Conservation (phyloP, 2,888 invertebrate genomes). For the Oithona nana region DNA sequence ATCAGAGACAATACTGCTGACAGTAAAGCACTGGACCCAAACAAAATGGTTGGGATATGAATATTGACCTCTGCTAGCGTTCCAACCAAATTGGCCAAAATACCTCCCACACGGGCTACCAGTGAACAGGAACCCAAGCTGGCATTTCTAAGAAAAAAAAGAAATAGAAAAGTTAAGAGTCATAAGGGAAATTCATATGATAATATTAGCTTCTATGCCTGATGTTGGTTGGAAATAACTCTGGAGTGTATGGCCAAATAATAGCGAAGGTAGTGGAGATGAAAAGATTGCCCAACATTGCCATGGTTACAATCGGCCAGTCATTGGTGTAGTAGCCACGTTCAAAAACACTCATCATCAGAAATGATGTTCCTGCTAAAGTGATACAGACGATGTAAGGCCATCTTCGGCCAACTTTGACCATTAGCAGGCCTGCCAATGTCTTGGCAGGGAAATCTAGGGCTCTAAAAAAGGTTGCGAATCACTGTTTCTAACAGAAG, state of each 20-base stretch:
- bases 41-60: not conserved
- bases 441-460: constrained; percentile 12
- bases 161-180: not conserved
- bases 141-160: not conserved
- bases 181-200: not conserved
- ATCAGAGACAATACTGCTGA: not conserved
- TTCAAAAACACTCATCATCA: not conserved
- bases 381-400: not conserved
- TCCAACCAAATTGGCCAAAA: not conserved
- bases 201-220: not conserved
- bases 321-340: not conserved
- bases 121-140: not conserved
- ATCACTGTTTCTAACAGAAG: not conserved
- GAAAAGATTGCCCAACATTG: constrained; percentile 1
- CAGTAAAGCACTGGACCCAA: not conserved
- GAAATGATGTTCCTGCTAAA: not conserved
- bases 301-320: not conserved
- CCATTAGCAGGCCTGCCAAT: not conserved
- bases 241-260: constrained; percentile 10
- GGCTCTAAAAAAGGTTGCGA: not conserved
- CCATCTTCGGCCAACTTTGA: not conserved
- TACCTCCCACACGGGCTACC: not conserved
- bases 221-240: constrained; percentile 5
- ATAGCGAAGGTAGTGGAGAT: constrained; percentile 8
- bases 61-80: not conserved